Percentiles rank a stretch among this genome's conserved stretches.
These are phyloP conservation scores for Boleophthalmus pectinirostris DNA, from an alignment of 2,113 vertebrate genomes.

Conservation along the genomic window DNA sequence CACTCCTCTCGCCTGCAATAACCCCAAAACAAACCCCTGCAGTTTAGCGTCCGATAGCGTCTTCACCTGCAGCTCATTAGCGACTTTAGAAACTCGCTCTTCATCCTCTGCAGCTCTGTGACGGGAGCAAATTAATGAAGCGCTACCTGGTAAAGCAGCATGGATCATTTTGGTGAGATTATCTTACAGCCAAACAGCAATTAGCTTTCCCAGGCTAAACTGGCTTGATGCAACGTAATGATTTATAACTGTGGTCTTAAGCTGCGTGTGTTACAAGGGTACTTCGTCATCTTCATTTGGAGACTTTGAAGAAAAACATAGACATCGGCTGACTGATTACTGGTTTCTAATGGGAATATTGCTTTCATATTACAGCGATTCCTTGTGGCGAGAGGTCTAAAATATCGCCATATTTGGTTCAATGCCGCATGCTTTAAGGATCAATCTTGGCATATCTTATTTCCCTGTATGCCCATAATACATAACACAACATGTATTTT, in stretches of 20 bases:
- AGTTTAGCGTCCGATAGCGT: background rate
- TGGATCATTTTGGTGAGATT: slow-evolving; percentile 10
- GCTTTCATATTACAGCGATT: background rate
- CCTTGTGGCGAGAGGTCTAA: background rate
- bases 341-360: background rate
- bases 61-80: slow-evolving; percentile 8
- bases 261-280: background rate
- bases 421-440: background rate
- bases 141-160: background rate
- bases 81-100: background rate
- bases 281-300: slow-evolving; percentile 3
- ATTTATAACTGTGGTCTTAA: background rate
- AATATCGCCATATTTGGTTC: background rate
- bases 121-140: slow-evolving; percentile 5
- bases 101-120: background rate
- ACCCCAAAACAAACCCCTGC: background rate
- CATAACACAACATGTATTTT: too few relatives aligned
- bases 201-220: slow-evolving; percentile 4
- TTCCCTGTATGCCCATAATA: too few relatives aligned
- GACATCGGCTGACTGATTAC: background rate
- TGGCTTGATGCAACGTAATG: slow-evolving; percentile 1
- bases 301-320: background rate
- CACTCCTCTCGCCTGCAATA: background rate
- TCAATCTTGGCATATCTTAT: background rate
- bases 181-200: slow-evolving; percentile 8